phyloP scores from a whole-genome alignment of 1,140 invertebrate species.

The Drosophila ohnishii region DNA sequence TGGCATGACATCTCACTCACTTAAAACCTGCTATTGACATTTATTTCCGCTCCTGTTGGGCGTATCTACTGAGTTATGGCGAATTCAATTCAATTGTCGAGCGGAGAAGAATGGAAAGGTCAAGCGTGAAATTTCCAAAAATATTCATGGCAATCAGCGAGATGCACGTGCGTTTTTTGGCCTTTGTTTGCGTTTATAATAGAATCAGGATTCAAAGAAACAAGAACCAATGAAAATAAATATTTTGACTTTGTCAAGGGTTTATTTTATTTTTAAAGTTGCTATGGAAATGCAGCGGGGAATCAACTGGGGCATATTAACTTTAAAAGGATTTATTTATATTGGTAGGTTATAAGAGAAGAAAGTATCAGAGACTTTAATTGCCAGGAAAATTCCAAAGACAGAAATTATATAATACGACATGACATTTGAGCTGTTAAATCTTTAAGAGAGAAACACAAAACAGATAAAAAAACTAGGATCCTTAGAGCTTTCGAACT shows the following conservation, averaged over 20 bases:
- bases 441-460: not conserved
- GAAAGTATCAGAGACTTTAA: not conserved
- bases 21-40: slow-evolving; percentile 28
- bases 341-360: not conserved
- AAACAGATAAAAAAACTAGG: too few species aligned
- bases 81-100: slow-evolving; percentile 24
- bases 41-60: slow-evolving; percentile 16
- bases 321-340: not conserved
- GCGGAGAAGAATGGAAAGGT: slow-evolving; percentile 20
- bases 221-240: slow-evolving; percentile 9
- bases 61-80: slow-evolving; percentile 7
- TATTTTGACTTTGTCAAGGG: not conserved
- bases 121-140: slow-evolving; percentile 33
- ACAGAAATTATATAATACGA: too few species aligned
- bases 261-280: slow-evolving; percentile 2
- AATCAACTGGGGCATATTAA: not conserved
- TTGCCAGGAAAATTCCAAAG: not conserved
- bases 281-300: not conserved
- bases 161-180: not conserved
- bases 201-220: slow-evolving; percentile 13
- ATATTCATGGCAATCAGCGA: slow-evolving; percentile 36
- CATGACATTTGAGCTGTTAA: not conserved
- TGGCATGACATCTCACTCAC: slow-evolving; percentile 14
- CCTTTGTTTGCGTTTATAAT: not conserved
- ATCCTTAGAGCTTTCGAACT: not conserved